These are phyloP conservation scores for Hymenochirus boettgeri DNA, from an alignment of 2,113 vertebrate species.

Conservation along the genomic window DNA sequence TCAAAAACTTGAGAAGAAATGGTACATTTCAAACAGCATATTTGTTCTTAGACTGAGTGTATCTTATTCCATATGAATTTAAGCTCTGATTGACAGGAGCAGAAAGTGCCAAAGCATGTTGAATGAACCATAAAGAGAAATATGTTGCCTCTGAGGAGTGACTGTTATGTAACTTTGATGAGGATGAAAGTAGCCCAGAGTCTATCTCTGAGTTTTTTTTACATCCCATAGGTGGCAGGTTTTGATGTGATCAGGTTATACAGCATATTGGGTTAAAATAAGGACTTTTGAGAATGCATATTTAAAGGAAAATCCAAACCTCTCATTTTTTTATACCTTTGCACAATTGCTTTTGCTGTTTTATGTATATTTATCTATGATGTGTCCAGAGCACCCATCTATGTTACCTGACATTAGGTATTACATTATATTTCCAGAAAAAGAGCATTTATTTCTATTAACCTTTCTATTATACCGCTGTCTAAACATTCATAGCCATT, in stretches of 20 bases:
- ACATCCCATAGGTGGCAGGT: neutral
- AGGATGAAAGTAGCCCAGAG: constrained; percentile 4
- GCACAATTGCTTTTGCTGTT: too few species aligned
- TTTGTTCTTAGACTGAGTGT: neutral
- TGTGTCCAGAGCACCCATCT: too few species aligned
- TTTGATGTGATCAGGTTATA: neutral
- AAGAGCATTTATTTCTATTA: too few species aligned
- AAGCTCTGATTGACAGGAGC: neutral
- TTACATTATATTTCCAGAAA: too few species aligned
- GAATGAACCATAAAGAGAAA: constrained; percentile 3
- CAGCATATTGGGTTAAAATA: neutral
- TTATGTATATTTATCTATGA: too few species aligned
- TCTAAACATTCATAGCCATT: too few species aligned
- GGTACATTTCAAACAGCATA: constrained; percentile 19
- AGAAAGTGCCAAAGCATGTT: neutral
- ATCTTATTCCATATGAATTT: constrained; percentile 13
- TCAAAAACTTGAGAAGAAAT: neutral
- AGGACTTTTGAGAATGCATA: too few species aligned
- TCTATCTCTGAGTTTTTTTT: neutral
- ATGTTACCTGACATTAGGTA: too few species aligned
- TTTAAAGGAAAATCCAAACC: too few species aligned
- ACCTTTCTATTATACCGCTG: too few species aligned
- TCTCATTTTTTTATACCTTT: too few species aligned
- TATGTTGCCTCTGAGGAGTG: neutral
- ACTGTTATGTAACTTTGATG: constrained; percentile 6